Base-by-base conservation (phyloP, 2,797 vertebrate genomes). In the Pangasius krempfi region DNA sequence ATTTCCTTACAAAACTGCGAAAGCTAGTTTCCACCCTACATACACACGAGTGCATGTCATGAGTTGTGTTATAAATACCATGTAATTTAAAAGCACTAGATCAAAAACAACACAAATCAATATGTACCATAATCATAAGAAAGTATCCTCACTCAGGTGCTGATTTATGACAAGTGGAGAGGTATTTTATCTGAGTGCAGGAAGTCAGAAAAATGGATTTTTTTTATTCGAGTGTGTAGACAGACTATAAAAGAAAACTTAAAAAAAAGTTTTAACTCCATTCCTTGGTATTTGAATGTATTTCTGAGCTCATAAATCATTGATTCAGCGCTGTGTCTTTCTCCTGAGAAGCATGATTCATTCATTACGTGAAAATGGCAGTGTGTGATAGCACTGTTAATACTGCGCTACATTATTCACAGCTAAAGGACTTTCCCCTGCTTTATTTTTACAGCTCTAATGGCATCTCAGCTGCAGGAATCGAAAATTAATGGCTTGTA, bases 351-450 rank as follows among this genome's bases (percentile, higher is more conserved):
- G 68, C 76, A 86, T 89, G 88, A 86, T 86, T 89, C 84, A 62
- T 89, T 89, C 25, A 89, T 86, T 37, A 89, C 12, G 54, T 86
- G 84, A 82, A 82, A 89, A 86, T 80, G 84, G 75, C 22, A 58
- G 88, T 52, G 66, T 58, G 84, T 79, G 83, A 79, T 40, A n/a
- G 60, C 83, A n/a, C 54, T 68, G 87, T 54, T 72, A 60, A 89
- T 88, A 76, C 81, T 5, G 22, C 16, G 14, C 87, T 88, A 50
- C 79, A 82, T 83, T 83, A 88, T 84, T 88, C 87, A 75, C 54
- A 44, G 62, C 79, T 50, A 76, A 64, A 50, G 56, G 87, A 73
- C 58, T 78, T 78, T 85, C 60, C 33, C 68, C 40, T 73, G 86
- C 87, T 30, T 82, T 72, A 58, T 82, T 88, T 88, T 64, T 62